A percentile compares a stretch with the other conserved stretches of the same genome.
Conservation (phyloP, 2,113 vertebrate genomes). For the Chaetops frenatus region DNA sequence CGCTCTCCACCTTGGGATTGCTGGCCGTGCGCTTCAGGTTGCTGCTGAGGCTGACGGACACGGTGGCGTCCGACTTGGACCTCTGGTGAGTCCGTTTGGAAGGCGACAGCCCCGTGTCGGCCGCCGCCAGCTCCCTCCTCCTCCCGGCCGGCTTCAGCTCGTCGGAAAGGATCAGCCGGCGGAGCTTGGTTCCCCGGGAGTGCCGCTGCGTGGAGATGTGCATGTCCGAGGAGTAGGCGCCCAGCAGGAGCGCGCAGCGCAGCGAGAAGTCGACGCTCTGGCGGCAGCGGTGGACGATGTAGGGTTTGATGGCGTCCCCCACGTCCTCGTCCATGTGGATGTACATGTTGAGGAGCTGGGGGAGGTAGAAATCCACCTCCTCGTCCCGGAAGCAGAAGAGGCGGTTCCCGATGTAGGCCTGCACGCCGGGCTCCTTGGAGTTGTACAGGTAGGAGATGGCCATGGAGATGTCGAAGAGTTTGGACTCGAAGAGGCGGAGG, state of each 20-base stretch:
- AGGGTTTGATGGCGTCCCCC: constrained; percentile 94
- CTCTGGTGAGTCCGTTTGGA: constrained; percentile 96
- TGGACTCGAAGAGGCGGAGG: constrained; percentile 92
- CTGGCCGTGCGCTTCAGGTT: constrained; percentile 94
- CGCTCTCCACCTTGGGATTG: constrained; percentile 95
- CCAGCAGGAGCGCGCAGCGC: constrained; percentile 89
- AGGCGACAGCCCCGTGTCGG: constrained; percentile 81
- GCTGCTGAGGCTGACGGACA: constrained; percentile 88
- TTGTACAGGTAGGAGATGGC: constrained; percentile 96
- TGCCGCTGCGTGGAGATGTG: constrained; percentile 96
- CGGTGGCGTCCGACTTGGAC: constrained; percentile 94
- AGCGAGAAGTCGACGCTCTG: constrained; percentile 94
- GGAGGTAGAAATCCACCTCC: constrained; percentile 92
- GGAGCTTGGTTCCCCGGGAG: constrained; percentile 89
- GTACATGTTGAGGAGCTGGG: constrained; percentile 97
- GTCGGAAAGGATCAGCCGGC: constrained; percentile 90
- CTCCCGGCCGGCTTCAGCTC: constrained; percentile 85
- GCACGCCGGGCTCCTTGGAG: constrained; percentile 94
- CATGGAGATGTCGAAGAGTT: constrained; percentile 97
- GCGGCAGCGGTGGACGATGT: constrained; percentile 94
- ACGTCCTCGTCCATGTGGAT: constrained; percentile 97
- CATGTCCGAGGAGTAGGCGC: constrained; percentile 94
- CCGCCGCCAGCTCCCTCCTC: constrained; percentile 64
- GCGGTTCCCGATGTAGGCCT: constrained; percentile 94
- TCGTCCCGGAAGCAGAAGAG: constrained; percentile 90